phyloP scores from a whole-genome alignment of 2,888 invertebrate species.

The Athetis lepigone region DNA sequence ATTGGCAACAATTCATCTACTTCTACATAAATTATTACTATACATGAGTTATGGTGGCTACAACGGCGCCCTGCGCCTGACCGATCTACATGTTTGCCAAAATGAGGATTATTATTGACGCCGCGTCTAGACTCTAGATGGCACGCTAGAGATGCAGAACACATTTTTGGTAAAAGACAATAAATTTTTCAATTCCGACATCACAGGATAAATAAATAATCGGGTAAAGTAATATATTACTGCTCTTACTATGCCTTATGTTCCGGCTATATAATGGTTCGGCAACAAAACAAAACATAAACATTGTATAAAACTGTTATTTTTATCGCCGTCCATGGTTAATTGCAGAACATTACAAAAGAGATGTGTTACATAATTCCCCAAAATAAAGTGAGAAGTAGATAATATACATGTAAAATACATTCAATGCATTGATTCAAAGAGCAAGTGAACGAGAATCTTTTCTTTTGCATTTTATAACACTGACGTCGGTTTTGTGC shows the following conservation, averaged over 20 bases:
- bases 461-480: constrained; percentile 75
- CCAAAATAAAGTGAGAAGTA: constrained; percentile 37
- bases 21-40: constrained; percentile 76
- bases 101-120: constrained; percentile 74
- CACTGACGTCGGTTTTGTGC: constrained; percentile 76
- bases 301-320: constrained; percentile 73
- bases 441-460: constrained; percentile 63
- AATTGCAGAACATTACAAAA: constrained; percentile 66
- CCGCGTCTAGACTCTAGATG: constrained; percentile 31
- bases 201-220: constrained; percentile 28
- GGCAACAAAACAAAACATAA: constrained; percentile 62
- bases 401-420: constrained; percentile 49
- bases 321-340: constrained; percentile 72
- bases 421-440: constrained; percentile 75
- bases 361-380: constrained; percentile 38
- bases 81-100: constrained; percentile 74
- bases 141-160: constrained; percentile 30
- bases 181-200: constrained; percentile 16
- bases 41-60: constrained; percentile 73
- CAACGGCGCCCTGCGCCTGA: constrained; percentile 66
- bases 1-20: constrained; percentile 75
- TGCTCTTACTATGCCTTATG: constrained; percentile 35
- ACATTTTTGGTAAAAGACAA: constrained; percentile 19
- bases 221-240: constrained; percentile 32
- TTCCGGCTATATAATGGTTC: constrained; percentile 60